phyloP scores from a whole-genome alignment of 1,140 invertebrate genomes.

The Drosophila subobscura region DNA sequence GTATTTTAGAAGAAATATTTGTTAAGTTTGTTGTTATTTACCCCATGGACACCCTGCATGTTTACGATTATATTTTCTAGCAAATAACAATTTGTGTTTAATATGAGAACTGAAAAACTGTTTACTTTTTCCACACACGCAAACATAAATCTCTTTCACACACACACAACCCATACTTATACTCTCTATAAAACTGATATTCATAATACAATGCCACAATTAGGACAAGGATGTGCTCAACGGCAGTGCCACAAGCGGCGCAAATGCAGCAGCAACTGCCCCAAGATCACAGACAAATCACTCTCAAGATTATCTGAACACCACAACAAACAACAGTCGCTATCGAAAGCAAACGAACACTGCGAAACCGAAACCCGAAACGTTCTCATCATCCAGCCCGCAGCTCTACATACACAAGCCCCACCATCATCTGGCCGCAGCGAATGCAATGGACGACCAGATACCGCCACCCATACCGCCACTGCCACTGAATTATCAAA shows the following conservation, averaged over 20 bases:
- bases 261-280: constrained; percentile 29
- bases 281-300: constrained; percentile 60
- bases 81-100: constrained; percentile 59
- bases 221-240: constrained; percentile 68
- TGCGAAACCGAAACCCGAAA: constrained; percentile 56
- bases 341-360: constrained; percentile 76
- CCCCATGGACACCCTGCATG: constrained; percentile 49
- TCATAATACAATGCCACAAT: constrained; percentile 42
- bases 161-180: constrained; percentile 33
- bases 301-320: constrained; percentile 69
- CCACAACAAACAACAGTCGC: constrained; percentile 66
- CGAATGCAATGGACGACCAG: constrained; percentile 69
- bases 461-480: constrained; percentile 86
- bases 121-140: constrained; percentile 26
- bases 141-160: constrained; percentile 38
- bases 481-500: constrained; percentile 86
- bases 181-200: constrained; percentile 53
- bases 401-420: constrained; percentile 78
- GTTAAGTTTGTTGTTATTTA: constrained; percentile 25
- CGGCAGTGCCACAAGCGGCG: constrained; percentile 33
- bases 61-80: constrained; percentile 45
- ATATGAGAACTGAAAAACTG: constrained; percentile 39
- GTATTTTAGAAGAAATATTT: constrained; percentile 8
- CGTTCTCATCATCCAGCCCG: constrained; percentile 79
- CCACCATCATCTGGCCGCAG: constrained; percentile 64